Evolutionary conservation across 92 coral and sea anemone genomes (phyloP).

Genomic region (Palythoa caribaeorum): DNA sequence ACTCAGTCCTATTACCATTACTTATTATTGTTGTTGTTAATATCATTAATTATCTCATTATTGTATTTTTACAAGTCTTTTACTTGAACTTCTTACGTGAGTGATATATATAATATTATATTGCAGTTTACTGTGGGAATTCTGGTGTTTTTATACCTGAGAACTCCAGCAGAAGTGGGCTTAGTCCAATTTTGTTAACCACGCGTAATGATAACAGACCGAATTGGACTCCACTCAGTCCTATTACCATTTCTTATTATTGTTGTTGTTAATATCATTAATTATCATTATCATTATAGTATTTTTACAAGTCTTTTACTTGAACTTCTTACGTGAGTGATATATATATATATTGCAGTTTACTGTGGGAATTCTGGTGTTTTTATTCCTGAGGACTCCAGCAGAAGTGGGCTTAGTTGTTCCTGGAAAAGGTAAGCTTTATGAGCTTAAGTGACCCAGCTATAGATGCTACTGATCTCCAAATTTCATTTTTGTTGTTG

Average conservation of each 20-base stretch:
- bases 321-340: background rate
- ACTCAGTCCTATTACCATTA: too few relatives aligned
- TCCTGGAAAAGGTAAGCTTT: constrained; percentile 74
- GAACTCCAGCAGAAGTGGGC: constrained; percentile 86
- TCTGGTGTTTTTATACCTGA: constrained; percentile 81
- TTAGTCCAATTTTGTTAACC: background rate
- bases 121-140: constrained; percentile 70
- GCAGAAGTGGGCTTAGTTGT: constrained; percentile 80
- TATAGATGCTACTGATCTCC: too few relatives aligned
- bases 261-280: too few relatives aligned
- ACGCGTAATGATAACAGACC: too few relatives aligned
- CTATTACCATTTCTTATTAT: too few relatives aligned
- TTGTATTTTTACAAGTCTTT: background rate
- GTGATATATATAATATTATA: background rate
- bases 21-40: too few relatives aligned
- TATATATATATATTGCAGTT: background rate
- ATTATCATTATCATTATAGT: too few relatives aligned
- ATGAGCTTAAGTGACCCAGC: too few relatives aligned
- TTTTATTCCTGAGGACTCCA: constrained; percentile 82
- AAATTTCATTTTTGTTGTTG: too few relatives aligned
- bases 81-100: background rate
- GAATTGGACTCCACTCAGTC: too few relatives aligned
- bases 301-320: background rate
- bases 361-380: constrained; percentile 83
- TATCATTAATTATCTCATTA: too few relatives aligned